phyloP scores from a whole-genome alignment of 2,797 vertebrate genomes.

The Microctenopoma stevenorrisi region DNA sequence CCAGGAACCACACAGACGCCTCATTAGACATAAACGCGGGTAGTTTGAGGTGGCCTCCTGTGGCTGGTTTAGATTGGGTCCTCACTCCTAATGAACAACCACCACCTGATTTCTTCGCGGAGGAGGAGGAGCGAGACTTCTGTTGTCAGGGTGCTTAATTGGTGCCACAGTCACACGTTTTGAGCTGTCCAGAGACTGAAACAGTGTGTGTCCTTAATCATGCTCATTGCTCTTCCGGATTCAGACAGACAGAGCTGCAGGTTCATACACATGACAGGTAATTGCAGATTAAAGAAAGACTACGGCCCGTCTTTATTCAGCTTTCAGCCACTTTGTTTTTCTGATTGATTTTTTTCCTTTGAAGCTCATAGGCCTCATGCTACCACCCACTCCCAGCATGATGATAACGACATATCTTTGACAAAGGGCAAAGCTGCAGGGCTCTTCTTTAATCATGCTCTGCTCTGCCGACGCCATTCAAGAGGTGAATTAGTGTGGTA shows the following conservation, averaged over 20 bases:
- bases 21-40: constrained; percentile 50
- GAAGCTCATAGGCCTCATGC: constrained; percentile 18
- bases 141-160: constrained; percentile 45
- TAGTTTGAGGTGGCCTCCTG: constrained; percentile 28
- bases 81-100: constrained; percentile 47
- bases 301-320: neutral
- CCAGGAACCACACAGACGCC: constrained; percentile 8
- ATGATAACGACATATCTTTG: constrained; percentile 54
- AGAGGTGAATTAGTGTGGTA: constrained; percentile 36
- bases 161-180: constrained; percentile 16
- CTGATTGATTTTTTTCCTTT: constrained; percentile 37
- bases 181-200: constrained; percentile 21
- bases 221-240: constrained; percentile 17
- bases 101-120: neutral
- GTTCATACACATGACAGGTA: constrained; percentile 18
- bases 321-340: constrained; percentile 22
- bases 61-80: constrained; percentile 20
- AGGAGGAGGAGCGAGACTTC: constrained; percentile 2
- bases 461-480: constrained; percentile 43
- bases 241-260: constrained; percentile 25
- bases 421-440: constrained; percentile 34
- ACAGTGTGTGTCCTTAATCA: neutral
- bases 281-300: constrained; percentile 21
- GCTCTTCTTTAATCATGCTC: constrained; percentile 48
- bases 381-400: neutral